A percentile compares a stretch with the other conserved stretches of the same genome.
These are phyloP conservation scores for Gryllus longicercus DNA, from an alignment of 2,888 invertebrate genomes.

Conservation along the genomic window DNA sequence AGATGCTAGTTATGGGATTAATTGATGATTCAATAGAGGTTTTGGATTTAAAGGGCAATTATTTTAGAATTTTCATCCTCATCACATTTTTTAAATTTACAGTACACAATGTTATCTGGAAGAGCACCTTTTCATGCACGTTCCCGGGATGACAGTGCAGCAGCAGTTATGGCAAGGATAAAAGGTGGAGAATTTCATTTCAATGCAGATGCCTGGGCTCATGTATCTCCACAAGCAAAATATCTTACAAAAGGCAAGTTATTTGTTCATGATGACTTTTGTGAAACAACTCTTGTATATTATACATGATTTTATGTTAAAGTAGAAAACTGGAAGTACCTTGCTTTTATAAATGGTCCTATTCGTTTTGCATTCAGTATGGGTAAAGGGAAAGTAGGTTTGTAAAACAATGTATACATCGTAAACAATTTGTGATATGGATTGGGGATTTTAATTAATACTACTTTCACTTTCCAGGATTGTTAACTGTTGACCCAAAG, in stretches of 20 bases:
- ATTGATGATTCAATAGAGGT: no score
- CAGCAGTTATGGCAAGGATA: constrained; percentile 74
- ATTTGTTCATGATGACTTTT: neutral
- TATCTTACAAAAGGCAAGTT: constrained; percentile 45
- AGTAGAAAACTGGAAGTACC: no score
- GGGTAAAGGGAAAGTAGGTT: no score
- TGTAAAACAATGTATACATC: no score
- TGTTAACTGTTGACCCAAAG: constrained; percentile 75
- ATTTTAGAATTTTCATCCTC: no score
- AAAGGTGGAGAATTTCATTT: constrained; percentile 75
- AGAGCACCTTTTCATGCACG: constrained; percentile 78
- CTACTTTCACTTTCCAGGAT: constrained; percentile 48
- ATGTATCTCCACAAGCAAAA: constrained; percentile 72
- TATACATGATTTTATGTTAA: no score
- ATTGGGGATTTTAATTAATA: no score
- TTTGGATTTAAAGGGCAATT: no score
- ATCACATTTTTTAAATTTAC: constrained; percentile 39
- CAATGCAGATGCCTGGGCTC: constrained; percentile 66
- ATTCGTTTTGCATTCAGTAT: no score
- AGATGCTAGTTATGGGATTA: no score
- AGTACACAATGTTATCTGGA: constrained; percentile 82
- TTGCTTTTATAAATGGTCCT: no score
- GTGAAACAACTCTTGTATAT: neutral
- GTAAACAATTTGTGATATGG: no score
- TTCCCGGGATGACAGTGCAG: constrained; percentile 68